Percentiles rank a stretch among this genome's conserved stretches.
These are phyloP conservation scores for Mugil cephalus DNA, from an alignment of 2,113 vertebrate genomes.

Conservation along the genomic window DNA sequence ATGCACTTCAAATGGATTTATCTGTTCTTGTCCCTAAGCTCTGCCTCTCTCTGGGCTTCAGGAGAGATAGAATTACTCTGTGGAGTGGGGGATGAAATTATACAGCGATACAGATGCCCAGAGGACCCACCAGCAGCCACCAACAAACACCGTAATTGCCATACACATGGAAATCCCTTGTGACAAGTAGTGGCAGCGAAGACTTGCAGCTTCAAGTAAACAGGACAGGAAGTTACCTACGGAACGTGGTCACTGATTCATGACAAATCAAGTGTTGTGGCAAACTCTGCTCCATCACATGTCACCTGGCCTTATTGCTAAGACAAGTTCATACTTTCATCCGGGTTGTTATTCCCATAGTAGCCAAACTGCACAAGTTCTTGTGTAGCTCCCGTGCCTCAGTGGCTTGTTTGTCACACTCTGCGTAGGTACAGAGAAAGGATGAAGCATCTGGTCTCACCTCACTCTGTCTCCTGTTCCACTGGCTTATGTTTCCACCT, in stretches of 20 bases:
- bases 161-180: slow-evolving; percentile 53
- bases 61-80: slow-evolving; percentile 59
- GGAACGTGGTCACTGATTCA: slow-evolving; percentile 50
- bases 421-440: not conserved
- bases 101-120: slow-evolving; percentile 58
- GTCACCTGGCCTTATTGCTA: slow-evolving; percentile 1
- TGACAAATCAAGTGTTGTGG: slow-evolving; percentile 37
- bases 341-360: slow-evolving; percentile 1
- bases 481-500: not conserved
- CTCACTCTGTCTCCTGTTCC: not conserved
- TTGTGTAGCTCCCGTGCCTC: not conserved
- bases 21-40: slow-evolving; percentile 29
- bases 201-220: slow-evolving; percentile 54
- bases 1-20: slow-evolving; percentile 67
- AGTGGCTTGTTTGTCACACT: not conserved
- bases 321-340: not conserved
- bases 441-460: no score
- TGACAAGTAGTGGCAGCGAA: slow-evolving; percentile 58
- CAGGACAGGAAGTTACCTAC: slow-evolving; percentile 27
- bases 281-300: not conserved
- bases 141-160: slow-evolving; percentile 64
- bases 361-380: not conserved
- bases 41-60: slow-evolving; percentile 26
- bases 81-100: slow-evolving; percentile 49
- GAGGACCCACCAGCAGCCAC: slow-evolving; percentile 50